Percentiles rank a stretch among this genome's conserved stretches.
Conservation (phyloP, 2,888 invertebrate species). For the Axea sp. region DNA sequence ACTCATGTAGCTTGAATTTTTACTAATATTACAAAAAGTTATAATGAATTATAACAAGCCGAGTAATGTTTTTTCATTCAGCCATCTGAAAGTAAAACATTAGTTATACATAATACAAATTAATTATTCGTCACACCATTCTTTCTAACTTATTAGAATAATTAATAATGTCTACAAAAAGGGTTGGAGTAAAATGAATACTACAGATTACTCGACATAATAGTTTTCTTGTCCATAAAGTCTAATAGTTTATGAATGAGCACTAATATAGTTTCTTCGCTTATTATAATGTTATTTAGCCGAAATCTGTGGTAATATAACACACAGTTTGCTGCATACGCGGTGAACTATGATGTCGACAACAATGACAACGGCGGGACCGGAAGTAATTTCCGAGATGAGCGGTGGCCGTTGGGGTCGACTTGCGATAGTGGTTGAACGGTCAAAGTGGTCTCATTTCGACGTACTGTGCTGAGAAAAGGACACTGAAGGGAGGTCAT, state of each 20-base stretch:
- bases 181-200: too few relatives aligned
- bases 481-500: constrained; percentile 76
- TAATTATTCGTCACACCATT: too few relatives aligned
- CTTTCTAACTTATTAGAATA: too few relatives aligned
- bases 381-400: constrained; percentile 80
- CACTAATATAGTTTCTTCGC: constrained; percentile 37
- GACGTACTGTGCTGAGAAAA: constrained; percentile 68
- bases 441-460: constrained; percentile 79
- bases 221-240: too few relatives aligned
- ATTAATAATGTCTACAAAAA: too few relatives aligned
- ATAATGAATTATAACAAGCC: too few relatives aligned
- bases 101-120: too few relatives aligned
- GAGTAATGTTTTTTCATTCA: too few relatives aligned
- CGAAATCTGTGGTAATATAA: constrained; percentile 37
- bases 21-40: too few relatives aligned
- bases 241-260: constrained; percentile 17
- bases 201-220: too few relatives aligned
- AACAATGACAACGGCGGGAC: constrained; percentile 70
- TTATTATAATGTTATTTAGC: constrained; percentile 50
- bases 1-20: too few relatives aligned
- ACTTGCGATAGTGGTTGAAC: constrained; percentile 78
- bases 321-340: constrained; percentile 51
- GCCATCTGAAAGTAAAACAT: too few relatives aligned
- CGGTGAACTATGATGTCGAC: constrained; percentile 60
- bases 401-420: constrained; percentile 69